Base-by-base conservation (phyloP, 2,113 vertebrate species). In the Pedionomus torquatus region DNA sequence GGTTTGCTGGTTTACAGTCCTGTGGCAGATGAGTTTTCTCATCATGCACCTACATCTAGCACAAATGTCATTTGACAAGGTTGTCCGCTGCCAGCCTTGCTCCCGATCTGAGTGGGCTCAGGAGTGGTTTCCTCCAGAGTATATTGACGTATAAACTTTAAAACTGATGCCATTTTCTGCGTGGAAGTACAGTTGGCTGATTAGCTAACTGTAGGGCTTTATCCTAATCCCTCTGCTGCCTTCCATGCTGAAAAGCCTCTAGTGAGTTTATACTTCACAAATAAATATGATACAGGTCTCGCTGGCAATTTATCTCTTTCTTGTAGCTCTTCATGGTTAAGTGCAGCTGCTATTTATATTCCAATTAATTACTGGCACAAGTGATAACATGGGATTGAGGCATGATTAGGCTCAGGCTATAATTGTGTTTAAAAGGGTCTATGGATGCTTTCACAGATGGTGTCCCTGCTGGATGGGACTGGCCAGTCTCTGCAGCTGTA, bases 341-440 rank as follows among this genome's bases (percentile, higher is more conserved):
- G 52, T 82, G 78, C 75, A 75, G 52, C 82, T 91, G 89, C 72
- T 93, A 2, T 93, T 91, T 89, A 48, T 93, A 76, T 87, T 82
- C 61, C 61, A 60, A 33, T 91, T 95, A 93, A 87, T 89, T 94
- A 89, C 25, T 82, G 70, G 31, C 81, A 76, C 57, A 68, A 82
- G 65, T 44, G 51, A 87, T 91, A 82, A 60, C n/a, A 39, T 13
- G 25, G 69, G 52, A 51, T 30, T 93, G 65, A 84, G 72, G 51
- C 33, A 58, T 48, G 71, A 87, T 87, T 84, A 93, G 74, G 84
- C 61, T 41, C 46, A 81, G 43, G 23, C 72, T 96, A 2, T 90
- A 87, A 90, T 44, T 70, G 55, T 92, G 82, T 70, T 66, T 70
- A 78, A 71, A 85, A 75, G 60, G 51, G 39, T 28, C 37, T 16